Base-by-base conservation (phyloP, 2,888 invertebrate genomes). In the Plagodis pulveraria region DNA sequence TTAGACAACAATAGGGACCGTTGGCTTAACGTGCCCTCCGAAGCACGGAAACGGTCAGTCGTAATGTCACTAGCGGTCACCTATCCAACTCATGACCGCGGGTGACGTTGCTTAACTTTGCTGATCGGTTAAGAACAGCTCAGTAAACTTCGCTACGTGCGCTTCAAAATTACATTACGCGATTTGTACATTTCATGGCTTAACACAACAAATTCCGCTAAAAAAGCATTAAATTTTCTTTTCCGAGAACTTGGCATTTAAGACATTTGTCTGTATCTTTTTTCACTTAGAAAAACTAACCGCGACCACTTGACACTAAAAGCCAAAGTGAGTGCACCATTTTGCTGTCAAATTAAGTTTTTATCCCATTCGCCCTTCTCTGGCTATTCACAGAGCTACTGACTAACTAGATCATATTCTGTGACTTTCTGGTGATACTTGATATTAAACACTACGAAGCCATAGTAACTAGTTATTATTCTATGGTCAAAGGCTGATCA, bases 311-410 rank as follows among this genome's bases (percentile, higher is more conserved):
- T 6, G 44, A n/a, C 53, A 45, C 48, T 56, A 45, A 60, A 56
- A 7, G 44, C 22, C 44, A 51, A 54, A 46, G 34, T 35, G 42
- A 54, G 46, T 50, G 59, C 54, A 51, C 46, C 38, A 51, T 47
- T 59, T 47, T 44, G 10, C 59, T 40, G 50, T 55, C 59, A 55
- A 59, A 55, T 59, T 59, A 59, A 47, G 43, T 51, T 59, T 59
- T 59, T 55, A 55, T 38, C 34, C 34, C 50, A 40, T 59, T 50
- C 45, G 32, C 50, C 42, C 38, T 50, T 59, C 59, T 47, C 22
- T 40, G 50, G 46, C 40, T 33, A 58, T 49, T 41, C 41, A 46
- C 12, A 5, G 11, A 5, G 42, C 44, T 40, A 10, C 36, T 8
- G 2, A 40, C 10, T 10, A 10, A 8, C 40, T 40, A 10, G 8